Conservation (phyloP, 35 echinoderm and acorn worm species). For the Heliocidaris tuberculata region DNA sequence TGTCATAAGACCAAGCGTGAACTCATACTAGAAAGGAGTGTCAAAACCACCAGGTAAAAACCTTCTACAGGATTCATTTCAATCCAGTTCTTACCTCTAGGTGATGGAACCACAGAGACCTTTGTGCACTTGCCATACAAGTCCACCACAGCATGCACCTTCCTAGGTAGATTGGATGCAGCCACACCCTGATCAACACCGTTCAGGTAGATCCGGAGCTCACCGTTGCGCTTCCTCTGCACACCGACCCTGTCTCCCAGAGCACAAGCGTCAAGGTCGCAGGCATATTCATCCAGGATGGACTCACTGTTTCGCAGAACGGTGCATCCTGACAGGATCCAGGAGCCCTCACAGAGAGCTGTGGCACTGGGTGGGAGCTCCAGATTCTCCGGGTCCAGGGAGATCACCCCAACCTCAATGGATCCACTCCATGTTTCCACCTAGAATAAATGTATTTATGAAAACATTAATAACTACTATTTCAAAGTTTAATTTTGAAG, state of each 20-base stretch:
- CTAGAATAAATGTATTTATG: conserved; percentile 33
- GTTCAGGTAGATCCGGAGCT: conserved; percentile 82
- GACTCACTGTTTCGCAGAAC: conserved; percentile 83
- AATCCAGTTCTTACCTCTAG: conserved; percentile 42
- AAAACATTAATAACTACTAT: not conserved
- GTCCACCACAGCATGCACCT: conserved; percentile 89
- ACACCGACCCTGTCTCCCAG: conserved; percentile 83
- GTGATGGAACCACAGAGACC: conserved; percentile 58
- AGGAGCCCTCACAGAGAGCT: conserved; percentile 82
- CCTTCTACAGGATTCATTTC: not conserved
- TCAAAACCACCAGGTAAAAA: too few species aligned
- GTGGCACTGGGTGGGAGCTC: conserved; percentile 94
- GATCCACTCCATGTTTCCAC: conserved; percentile 98
- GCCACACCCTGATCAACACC: conserved; percentile 82
- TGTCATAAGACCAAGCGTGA: too few species aligned
- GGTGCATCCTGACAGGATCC: conserved; percentile 86
- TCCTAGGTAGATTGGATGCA: conserved; percentile 62
- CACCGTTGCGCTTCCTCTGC: conserved; percentile 71
- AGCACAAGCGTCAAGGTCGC: conserved; percentile 77
- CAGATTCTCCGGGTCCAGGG: conserved; percentile 70
- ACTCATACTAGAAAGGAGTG: too few species aligned
- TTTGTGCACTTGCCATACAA: conserved; percentile 97
- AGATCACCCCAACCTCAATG: conserved; percentile 87
- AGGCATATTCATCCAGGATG: conserved; percentile 82
- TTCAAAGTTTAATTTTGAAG: not conserved